Base-by-base conservation (phyloP, 2,797 vertebrate genomes). In the Halcyon badia region DNA sequence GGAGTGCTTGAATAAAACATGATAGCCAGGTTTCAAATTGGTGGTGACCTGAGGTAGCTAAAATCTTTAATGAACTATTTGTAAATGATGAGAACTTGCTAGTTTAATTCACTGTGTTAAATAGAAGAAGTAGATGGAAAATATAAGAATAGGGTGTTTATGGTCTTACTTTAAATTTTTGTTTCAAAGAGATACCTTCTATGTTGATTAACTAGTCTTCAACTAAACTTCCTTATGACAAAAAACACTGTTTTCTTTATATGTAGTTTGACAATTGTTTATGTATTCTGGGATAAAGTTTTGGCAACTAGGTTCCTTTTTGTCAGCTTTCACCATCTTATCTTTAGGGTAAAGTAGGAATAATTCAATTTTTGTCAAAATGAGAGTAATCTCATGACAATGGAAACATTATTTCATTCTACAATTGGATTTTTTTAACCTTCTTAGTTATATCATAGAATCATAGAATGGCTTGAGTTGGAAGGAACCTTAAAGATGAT, bases 21-120 rank as follows among this genome's bases (percentile, higher is more conserved):
- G 89, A 94, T 94, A 93, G 79, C 83, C 65, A 93, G 68, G 66
- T 96, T 95, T 97, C 91, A 96, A 95, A 96, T 66, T 96, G 85
- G 82, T 96, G 79, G 87, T 96, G 89, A 95, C 89, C 76, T 91
- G 88, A 95, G 90, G 96, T 96, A 95, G 65, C 58, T 96, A 94
- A 95, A 97, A 95, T 96, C 93, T 95, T 96, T 94, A 96, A 90
- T 94, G 72, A 97, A 76, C 84, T 94, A 75, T 91, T 97, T 97
- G 91, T 95, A 98, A 97, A 97, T 97, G 93, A 97, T 92, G 89
- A 95, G 79, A 94, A 94, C 61, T 79, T 97, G 81, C 87, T 89
- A 44, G 30, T 95, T 97, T 97, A 96, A 97, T 97, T 97, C 83
- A 89, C 60, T 96, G 80, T 6, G 73, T 97, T 93, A 96, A 96